phyloP scores from a whole-genome alignment of 2,888 invertebrate species.

The Synanthedon formicaeformis region DNA sequence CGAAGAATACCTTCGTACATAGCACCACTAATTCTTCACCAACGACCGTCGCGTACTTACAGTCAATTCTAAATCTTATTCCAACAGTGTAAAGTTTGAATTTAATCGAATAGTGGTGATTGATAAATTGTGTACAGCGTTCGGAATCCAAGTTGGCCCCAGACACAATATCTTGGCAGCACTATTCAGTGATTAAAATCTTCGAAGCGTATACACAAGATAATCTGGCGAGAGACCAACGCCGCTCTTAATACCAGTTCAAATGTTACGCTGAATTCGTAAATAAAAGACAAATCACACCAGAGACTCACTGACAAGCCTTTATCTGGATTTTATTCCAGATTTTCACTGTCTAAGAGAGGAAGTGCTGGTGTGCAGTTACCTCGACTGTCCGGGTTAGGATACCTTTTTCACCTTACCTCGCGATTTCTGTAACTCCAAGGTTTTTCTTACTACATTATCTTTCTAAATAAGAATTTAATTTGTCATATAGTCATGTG shows the following conservation, averaged over 20 bases:
- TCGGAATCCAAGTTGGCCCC: not conserved
- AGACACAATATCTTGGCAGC: conserved; percentile 38
- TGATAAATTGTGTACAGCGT: not conserved
- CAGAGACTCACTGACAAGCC: conserved; percentile 1
- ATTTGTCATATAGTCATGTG: too few relatives aligned
- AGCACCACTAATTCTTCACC: not conserved
- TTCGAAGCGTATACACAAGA: conserved; percentile 40
- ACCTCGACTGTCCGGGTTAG: too few relatives aligned
- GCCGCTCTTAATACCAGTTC: conserved; percentile 9
- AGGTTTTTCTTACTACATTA: too few relatives aligned
- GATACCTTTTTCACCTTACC: too few relatives aligned
- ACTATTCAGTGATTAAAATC: conserved; percentile 51
- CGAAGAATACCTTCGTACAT: not conserved
- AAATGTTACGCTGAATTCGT: conserved; percentile 10
- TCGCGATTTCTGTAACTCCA: too few relatives aligned
- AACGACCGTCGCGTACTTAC: not conserved
- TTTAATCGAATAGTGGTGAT: too few relatives aligned
- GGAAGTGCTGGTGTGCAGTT: too few relatives aligned
- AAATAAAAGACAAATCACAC: conserved; percentile 10
- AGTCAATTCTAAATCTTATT: too few relatives aligned
- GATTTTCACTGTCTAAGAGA: too few relatives aligned
- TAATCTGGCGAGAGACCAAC: conserved; percentile 56
- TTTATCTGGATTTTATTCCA: not conserved
- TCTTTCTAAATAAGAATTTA: too few relatives aligned
- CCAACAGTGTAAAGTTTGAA: too few relatives aligned